phyloP scores from a whole-genome alignment of 2,797 vertebrate genomes.

The Sebastes dallii region DNA sequence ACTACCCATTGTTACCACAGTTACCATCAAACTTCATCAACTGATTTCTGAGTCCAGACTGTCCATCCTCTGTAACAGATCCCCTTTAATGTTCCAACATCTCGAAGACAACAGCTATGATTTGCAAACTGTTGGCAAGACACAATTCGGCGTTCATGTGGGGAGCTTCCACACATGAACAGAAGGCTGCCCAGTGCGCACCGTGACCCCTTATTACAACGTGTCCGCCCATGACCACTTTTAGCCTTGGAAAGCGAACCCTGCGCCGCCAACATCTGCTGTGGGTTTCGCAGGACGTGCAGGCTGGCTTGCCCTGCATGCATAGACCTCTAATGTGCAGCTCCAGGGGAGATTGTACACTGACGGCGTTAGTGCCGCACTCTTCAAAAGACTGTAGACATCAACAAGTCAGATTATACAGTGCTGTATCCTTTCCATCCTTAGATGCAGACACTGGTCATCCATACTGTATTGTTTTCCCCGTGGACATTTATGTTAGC shows the following conservation, averaged over 20 bases:
- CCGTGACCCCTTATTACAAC: slow-evolving; percentile 9
- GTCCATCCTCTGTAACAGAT: neutral
- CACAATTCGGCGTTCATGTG: neutral
- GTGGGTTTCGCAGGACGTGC: slow-evolving; percentile 12
- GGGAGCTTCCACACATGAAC: slow-evolving; percentile 24
- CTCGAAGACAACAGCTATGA: neutral
- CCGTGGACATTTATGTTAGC: neutral
- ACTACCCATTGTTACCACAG: neutral
- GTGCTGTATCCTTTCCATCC: neutral
- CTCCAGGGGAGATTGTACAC: neutral
- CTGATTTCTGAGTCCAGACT: neutral
- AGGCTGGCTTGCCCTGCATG: neutral
- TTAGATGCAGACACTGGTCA: neutral
- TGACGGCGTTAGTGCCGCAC: neutral
- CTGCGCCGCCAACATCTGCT: slow-evolving; percentile 39
- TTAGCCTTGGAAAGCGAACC: slow-evolving; percentile 38
- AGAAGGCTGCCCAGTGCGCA: slow-evolving; percentile 41
- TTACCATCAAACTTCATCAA: neutral
- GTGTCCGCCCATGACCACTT: slow-evolving; percentile 28
- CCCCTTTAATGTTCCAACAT: neutral
- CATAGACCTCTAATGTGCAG: neutral
- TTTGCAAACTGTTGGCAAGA: slow-evolving; percentile 19
- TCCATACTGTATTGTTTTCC: too few relatives aligned
- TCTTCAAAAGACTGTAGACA: neutral
- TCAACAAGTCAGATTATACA: neutral